Evolutionary conservation across 2,888 invertebrate species (phyloP).

Genomic region (Girardia tigrina): DNA sequence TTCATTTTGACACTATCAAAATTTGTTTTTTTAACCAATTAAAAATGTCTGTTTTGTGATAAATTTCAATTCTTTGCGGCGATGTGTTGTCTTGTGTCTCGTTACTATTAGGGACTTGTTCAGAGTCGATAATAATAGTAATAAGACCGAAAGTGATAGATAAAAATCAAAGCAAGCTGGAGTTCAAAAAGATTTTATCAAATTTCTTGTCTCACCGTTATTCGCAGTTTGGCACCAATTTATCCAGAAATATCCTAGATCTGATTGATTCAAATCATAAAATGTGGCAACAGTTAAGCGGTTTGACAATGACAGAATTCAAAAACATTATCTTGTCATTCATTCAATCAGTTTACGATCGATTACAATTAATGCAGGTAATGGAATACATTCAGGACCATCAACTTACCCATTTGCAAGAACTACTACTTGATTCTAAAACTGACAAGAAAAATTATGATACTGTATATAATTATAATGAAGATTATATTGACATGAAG

Average conservation of each 20-base stretch:
- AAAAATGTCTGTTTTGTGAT: too few species aligned
- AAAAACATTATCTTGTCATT: neutral
- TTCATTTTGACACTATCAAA: too few species aligned
- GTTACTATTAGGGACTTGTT: too few species aligned
- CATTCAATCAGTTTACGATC: constrained; percentile 15
- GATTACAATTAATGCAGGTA: neutral
- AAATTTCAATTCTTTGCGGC: too few species aligned
- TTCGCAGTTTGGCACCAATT: constrained; percentile 16
- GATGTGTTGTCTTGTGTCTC: too few species aligned
- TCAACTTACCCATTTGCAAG: neutral
- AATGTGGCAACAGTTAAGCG: constrained; percentile 13
- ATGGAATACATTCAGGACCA: neutral
- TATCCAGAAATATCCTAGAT: neutral
- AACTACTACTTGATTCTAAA: neutral
- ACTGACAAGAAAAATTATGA: neutral
- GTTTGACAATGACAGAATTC: neutral
- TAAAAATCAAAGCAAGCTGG: too few species aligned
- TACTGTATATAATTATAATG: neutral
- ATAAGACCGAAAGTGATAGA: too few species aligned
- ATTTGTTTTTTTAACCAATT: too few species aligned
- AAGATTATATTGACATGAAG: constrained; percentile 6
- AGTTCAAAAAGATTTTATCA: constrained; percentile 31
- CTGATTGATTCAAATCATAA: neutral
- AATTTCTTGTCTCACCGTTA: constrained; percentile 20
- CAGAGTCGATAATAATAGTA: too few species aligned